Evolutionary conservation across 1,140 invertebrate species (phyloP), one percentile per base, ranked within the genome.

Genomic region (Thaumatotibia leucotreta): DNA sequence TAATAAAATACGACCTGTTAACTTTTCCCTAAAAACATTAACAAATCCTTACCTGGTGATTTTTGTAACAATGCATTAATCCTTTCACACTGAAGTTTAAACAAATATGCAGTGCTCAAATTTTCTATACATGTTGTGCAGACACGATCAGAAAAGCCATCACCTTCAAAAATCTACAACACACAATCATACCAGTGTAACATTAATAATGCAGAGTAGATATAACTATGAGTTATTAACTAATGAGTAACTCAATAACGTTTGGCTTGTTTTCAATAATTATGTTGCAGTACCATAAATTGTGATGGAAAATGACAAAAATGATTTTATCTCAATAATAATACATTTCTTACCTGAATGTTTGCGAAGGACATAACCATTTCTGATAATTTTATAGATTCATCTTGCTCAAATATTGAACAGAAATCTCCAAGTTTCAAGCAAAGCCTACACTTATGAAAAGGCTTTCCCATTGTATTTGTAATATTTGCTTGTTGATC

Each of bases 11-110:
- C 35, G n/a, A 39, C 35, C 27, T 29, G 27, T 29, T 4, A 4
- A 29, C 6, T 4, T 2, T 29, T n/a, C n/a, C n/a, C n/a, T n/a
- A n/a, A 29, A 29, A 29, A 29, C 27, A n/a, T 17, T 17, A 14
- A 3, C 6, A 45, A 45, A 45, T 45, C 8, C 17, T 67, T 73
- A 88, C 88, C 92, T 64, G 92, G 91, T 76, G 79, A 91, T 70
- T 93, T 91, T 70, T 92, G 80, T 4, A 95, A 73, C 11, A 93
- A 75, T 50, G 70, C 88, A 76, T 94, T 93, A 11, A 93, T 93
- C 74, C 93, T 91, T 81, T 94, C 94, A 70, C 93, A 94, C 80
- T 93, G 92, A 54, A 92, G 73, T 75, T 94, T 94, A 72, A 94
- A 94, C 65, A 93, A 90, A 75, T 94, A 94, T 27, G 93, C 91